Evolutionary conservation across 37 sponge, comb jelly and placozoan species (phyloP), one percentile per base, ranked within the genome.

Genomic region (Cliona cf. orientalis): DNA sequence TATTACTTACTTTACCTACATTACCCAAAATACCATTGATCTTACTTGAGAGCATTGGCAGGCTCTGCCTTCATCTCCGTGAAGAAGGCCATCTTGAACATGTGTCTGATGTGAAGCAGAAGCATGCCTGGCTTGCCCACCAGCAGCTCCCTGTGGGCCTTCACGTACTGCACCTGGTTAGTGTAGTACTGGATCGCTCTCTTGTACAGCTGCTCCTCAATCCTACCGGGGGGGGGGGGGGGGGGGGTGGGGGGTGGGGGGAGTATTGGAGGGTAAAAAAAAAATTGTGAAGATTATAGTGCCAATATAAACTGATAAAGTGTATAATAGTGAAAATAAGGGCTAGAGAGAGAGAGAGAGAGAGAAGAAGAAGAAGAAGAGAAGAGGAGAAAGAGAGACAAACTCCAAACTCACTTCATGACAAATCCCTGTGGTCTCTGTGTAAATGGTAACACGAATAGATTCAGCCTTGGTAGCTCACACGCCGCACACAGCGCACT

Each of bases 81-180:
- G 83, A 89, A 92, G 85, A 94, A 94, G 71, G 90, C 89, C 25
- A 89, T 84, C 80, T 97, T 97, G 77, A 97, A 90, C 72, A 90
- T 91, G 43, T 92, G 89, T 0, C 98, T 78, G 5, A 91, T 83
- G n/a, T 85, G 55, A 41, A 97, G 71, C 41, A 88, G 43, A 40
- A 90, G 79, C 37, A 77, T 80, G 19, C 58, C 14, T 31, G 74
- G 82, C 75, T 44, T 71, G 58, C 45, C 63, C 60, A 86, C 40
- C 56, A 82, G 31, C 77, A 86, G 73, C 67, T 86, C 76, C 82
- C 85, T 89, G 56, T 95, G 88, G 46, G 87, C 89, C 64, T 78
- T 90, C 14, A 91, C 79, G 28, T 62, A 78, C 66, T 88, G 90
- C 42, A 88, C 79, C 40, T 82, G 77, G 66, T 81, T 74, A 23